Percentiles rank a stretch among this genome's conserved stretches.
phyloP scores from a whole-genome alignment of 2,797 vertebrate genomes.

The Myotis pilosus region DNA sequence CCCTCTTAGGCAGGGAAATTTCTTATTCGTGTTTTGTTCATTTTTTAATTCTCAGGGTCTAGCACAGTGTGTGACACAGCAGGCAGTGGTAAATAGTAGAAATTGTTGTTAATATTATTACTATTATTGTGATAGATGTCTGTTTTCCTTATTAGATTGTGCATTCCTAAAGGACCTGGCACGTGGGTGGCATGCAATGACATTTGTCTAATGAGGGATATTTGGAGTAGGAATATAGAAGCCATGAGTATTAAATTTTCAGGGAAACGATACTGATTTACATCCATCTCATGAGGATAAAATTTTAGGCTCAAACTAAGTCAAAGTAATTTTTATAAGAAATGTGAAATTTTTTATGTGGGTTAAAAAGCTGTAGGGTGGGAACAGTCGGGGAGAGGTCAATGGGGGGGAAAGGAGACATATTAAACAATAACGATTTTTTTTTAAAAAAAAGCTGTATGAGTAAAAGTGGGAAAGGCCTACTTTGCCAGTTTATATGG shows the following conservation, averaged over 20 bases:
- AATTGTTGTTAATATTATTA: background rate
- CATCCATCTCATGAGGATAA: background rate
- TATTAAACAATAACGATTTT: too few relatives aligned
- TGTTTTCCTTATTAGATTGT: conserved; percentile 1
- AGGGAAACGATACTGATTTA: conserved; percentile 36
- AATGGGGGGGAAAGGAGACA: too few relatives aligned
- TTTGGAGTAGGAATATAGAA: conserved; percentile 23
- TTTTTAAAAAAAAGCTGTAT: background rate
- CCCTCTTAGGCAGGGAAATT: background rate
- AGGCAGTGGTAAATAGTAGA: background rate
- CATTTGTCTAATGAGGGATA: conserved; percentile 10
- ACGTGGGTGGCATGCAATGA: background rate
- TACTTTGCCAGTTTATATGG: background rate
- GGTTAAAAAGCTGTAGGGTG: background rate
- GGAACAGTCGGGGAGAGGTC: too few relatives aligned
- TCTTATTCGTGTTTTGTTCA: background rate
- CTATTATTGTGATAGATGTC: background rate
- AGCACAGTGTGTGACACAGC: background rate
- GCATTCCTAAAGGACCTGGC: background rate
- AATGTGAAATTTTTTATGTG: background rate
- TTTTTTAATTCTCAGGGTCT: background rate
- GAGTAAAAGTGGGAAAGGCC: background rate
- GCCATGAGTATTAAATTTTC: background rate
- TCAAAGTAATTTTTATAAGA: conserved; percentile 43
- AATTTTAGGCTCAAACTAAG: conserved; percentile 43